These are phyloP conservation scores for Equus quagga DNA, from an alignment of 2,113 vertebrate genomes.

Conservation along the genomic window DNA sequence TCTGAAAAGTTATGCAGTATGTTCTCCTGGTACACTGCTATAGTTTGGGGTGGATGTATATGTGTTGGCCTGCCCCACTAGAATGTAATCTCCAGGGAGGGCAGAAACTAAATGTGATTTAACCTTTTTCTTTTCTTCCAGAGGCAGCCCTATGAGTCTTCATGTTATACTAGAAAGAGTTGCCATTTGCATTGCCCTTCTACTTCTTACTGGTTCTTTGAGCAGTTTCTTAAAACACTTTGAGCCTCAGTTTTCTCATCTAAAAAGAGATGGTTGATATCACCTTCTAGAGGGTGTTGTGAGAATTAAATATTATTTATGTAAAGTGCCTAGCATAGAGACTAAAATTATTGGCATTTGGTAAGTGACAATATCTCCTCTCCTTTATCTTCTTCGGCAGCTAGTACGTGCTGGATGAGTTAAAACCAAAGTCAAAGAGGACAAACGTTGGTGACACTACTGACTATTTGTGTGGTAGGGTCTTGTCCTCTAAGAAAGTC, in stretches of 20 bases:
- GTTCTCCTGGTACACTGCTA: neutral
- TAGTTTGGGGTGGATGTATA: no score
- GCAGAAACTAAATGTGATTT: neutral
- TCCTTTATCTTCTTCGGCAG: neutral
- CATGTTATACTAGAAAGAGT: neutral
- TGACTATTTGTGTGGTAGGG: no score
- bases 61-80: neutral
- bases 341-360: neutral
- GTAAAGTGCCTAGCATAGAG: neutral
- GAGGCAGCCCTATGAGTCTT: neutral
- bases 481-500: neutral
- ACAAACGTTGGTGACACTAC: fast-evolving
- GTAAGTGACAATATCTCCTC: neutral
- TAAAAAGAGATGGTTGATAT: neutral
- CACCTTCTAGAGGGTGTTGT: neutral
- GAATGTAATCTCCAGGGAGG: neutral
- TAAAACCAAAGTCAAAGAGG: neutral
- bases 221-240: neutral
- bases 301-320: neutral
- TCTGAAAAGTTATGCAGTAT: neutral
- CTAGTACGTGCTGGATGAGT: neutral
- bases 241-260: neutral
- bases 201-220: neutral
- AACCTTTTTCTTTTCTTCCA: neutral
- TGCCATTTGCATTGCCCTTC: neutral